phyloP scores from a whole-genome alignment of 2,888 invertebrate species.

The Apodemia zela region DNA sequence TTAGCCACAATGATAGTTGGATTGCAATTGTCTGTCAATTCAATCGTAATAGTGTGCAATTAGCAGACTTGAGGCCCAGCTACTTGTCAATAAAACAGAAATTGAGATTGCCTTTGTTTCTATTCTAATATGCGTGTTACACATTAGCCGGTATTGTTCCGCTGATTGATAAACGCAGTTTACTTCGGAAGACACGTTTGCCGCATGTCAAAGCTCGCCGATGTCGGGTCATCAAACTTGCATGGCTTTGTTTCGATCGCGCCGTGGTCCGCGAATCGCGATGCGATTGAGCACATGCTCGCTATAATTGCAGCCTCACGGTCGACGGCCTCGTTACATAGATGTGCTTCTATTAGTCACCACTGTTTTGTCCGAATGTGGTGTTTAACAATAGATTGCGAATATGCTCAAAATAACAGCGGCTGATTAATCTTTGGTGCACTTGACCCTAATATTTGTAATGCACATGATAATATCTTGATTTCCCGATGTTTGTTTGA shows the following conservation, averaged over 20 bases:
- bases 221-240: slow-evolving; percentile 15
- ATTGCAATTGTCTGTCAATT: too few species aligned
- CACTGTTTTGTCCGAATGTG: neutral
- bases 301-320: slow-evolving; percentile 11
- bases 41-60: too few species aligned
- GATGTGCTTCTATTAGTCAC: slow-evolving; percentile 5
- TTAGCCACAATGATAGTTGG: too few species aligned
- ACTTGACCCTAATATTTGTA: slow-evolving; percentile 1
- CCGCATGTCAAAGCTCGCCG: slow-evolving; percentile 13
- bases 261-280: neutral
- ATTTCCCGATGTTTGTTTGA: neutral
- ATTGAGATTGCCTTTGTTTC: too few species aligned
- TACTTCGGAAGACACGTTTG: neutral
- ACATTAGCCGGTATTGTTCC: neutral
- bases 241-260: neutral
- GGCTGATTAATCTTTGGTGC: neutral
- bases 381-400: slow-evolving; percentile 1
- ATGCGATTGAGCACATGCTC: slow-evolving; percentile 4
- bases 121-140: too few species aligned
- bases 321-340: slow-evolving; percentile 6
- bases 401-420: neutral
- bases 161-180: neutral
- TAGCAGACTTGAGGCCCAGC: too few species aligned
- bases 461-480: neutral
- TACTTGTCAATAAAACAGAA: too few species aligned